Evolutionary conservation across 2,888 invertebrate species (phyloP).

Genomic region (Tetragonula carbonaria): DNA sequence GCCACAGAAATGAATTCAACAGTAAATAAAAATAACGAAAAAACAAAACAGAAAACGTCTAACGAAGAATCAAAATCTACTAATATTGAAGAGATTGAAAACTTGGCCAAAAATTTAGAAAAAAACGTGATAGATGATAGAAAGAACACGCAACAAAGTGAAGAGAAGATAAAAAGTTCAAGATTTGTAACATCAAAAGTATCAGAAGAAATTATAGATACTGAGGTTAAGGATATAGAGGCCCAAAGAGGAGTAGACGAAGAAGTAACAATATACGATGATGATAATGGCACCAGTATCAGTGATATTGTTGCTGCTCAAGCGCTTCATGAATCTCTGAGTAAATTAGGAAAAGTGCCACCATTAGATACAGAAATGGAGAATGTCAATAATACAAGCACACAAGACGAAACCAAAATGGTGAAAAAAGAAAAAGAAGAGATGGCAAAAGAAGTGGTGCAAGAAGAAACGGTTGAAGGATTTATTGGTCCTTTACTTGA

Average conservation of each 20-base stretch:
- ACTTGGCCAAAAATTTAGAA: conserved; percentile 16
- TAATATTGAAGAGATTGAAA: conserved; percentile 40
- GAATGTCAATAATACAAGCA: conserved; percentile 50
- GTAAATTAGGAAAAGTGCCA: conserved; percentile 81
- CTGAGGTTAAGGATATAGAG: conserved; percentile 70
- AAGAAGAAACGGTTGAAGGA: conserved; percentile 81
- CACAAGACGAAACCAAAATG: conserved; percentile 56
- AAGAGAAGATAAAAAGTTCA: conserved; percentile 75
- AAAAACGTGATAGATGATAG: conserved; percentile 29
- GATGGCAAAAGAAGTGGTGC: conserved; percentile 51
- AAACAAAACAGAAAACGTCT: conserved; percentile 49
- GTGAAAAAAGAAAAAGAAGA: conserved; percentile 64
- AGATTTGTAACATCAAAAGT: conserved; percentile 81
- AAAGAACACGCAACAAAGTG: conserved; percentile 20
- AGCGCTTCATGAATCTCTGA: conserved; percentile 82
- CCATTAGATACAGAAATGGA: conserved; percentile 72
- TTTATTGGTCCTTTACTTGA: conserved; percentile 82
- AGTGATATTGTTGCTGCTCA: conserved; percentile 83
- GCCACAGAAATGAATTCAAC: conserved; percentile 46
- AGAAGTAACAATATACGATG: conserved; percentile 78
- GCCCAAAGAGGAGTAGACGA: conserved; percentile 61
- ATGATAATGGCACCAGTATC: conserved; percentile 82
- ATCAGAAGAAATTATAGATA: conserved; percentile 72
- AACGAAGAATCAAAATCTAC: conserved; percentile 32
- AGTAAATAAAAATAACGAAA: conserved; percentile 43